Conservation (phyloP, 2,888 invertebrate species). For the Tenthredo scrophulariae region DNA sequence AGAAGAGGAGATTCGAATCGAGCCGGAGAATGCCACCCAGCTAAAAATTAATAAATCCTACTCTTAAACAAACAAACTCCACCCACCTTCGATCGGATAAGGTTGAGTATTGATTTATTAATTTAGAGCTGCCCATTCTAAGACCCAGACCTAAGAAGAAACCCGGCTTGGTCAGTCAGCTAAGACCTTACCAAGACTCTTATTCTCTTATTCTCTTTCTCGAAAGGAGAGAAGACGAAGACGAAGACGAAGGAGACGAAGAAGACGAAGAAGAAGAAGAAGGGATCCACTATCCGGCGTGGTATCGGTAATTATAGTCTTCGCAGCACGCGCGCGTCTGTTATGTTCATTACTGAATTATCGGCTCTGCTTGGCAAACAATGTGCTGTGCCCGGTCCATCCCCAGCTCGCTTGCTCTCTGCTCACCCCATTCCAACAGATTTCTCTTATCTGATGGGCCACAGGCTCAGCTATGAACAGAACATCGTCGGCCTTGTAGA, state of each 20-base stretch:
- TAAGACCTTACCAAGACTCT: conserved; percentile 52
- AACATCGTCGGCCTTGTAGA: conserved; percentile 2
- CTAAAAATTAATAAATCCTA: conserved; percentile 77
- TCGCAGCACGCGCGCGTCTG: conserved; percentile 75
- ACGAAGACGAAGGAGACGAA: conserved; percentile 62
- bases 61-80: conserved; percentile 78
- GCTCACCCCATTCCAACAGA: conserved; percentile 43
- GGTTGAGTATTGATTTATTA: conserved; percentile 76
- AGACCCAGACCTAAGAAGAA: conserved; percentile 63
- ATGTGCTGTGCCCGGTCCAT: conserved; percentile 64
- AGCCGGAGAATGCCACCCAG: conserved; percentile 73
- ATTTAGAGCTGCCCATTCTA: conserved; percentile 78
- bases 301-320: conserved; percentile 77
- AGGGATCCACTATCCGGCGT: conserved; percentile 76
- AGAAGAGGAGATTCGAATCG: conserved; percentile 19
- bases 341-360: conserved; percentile 78
- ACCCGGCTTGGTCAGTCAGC: conserved; percentile 48
- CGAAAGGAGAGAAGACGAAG: background rate
- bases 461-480: conserved; percentile 69
- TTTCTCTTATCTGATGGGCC: conserved; percentile 71
- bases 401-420: conserved; percentile 40
- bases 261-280: conserved; percentile 69
- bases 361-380: conserved; percentile 76
- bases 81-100: conserved; percentile 77
- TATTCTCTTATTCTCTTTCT: conserved; percentile 20